Evolutionary conservation across 2,113 vertebrate genomes (phyloP).

Genomic region (Chionodraco myersi): DNA sequence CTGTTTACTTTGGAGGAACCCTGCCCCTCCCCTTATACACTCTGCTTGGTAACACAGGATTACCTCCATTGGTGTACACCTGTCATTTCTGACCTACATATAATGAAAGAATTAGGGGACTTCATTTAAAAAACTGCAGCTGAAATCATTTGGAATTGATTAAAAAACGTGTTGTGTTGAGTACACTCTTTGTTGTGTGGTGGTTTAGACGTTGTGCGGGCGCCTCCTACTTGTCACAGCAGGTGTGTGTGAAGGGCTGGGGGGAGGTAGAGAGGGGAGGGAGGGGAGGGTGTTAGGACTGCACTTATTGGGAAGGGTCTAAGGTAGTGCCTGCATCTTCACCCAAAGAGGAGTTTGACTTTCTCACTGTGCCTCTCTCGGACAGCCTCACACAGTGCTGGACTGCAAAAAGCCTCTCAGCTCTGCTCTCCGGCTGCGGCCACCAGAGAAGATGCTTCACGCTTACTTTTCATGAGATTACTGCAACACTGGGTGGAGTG

Average conservation of each 20-base stretch:
- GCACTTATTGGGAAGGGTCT: constrained; percentile 68
- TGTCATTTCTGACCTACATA: constrained; percentile 57
- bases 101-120: constrained; percentile 12
- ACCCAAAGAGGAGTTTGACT: constrained; percentile 70
- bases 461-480: constrained; percentile 53
- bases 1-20: constrained; percentile 82
- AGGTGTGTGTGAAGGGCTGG: constrained; percentile 72
- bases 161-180: not conserved
- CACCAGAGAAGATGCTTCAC: constrained; percentile 72
- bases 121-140: not conserved
- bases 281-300: constrained; percentile 67
- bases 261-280: constrained; percentile 38
- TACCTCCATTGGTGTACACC: constrained; percentile 67
- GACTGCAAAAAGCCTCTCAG: constrained; percentile 63
- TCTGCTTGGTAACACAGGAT: constrained; percentile 63
- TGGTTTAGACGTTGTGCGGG: constrained; percentile 37
- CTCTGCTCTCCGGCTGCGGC: constrained; percentile 62
- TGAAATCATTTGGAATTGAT: not conserved
- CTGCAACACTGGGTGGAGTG: constrained; percentile 51
- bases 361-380: constrained; percentile 62
- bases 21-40: constrained; percentile 67
- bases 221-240: constrained; percentile 75
- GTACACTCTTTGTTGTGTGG: constrained; percentile 17
- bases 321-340: constrained; percentile 72
- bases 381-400: constrained; percentile 67